Evolutionary conservation across 2,113 vertebrate species (phyloP).

Genomic region (Anseranas semipalmata): DNA sequence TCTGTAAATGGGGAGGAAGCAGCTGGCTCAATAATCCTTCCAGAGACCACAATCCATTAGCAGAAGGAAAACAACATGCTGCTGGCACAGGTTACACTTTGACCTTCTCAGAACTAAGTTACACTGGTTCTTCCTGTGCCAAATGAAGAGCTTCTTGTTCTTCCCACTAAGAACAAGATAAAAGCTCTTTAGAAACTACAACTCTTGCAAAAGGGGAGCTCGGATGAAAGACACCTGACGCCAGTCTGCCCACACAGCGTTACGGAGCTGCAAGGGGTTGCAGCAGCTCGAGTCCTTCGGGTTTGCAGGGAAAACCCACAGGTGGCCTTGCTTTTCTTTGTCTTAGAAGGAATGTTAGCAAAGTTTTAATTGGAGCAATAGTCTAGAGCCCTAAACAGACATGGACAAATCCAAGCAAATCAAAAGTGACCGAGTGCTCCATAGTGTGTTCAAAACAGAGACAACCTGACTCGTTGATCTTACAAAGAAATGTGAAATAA

Average conservation of each 20-base stretch:
- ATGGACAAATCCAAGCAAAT: background rate
- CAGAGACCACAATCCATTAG: background rate
- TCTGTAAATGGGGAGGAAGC: background rate
- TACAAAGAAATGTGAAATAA: background rate
- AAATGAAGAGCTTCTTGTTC: background rate
- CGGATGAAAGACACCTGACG: background rate
- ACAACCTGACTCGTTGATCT: background rate
- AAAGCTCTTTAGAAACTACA: background rate
- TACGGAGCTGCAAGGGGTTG: background rate
- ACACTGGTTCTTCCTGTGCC: too few relatives aligned
- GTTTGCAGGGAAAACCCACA: background rate
- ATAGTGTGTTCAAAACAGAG: background rate
- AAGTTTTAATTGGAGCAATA: background rate
- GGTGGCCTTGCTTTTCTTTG: background rate
- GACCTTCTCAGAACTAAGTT: background rate
- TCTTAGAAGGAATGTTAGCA: background rate
- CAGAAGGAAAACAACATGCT: background rate
- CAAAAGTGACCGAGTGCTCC: background rate
- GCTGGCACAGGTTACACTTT: background rate
- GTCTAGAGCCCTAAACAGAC: background rate
- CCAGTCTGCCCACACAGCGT: background rate
- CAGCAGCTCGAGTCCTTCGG: rapidly evolving
- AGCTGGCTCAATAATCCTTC: background rate
- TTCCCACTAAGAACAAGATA: background rate
- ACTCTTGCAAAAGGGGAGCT: background rate